A percentile compares a stretch with the other conserved stretches of the same genome.
phyloP scores from a whole-genome alignment of 2,888 invertebrate species.

The Argynnis bischoffii region DNA sequence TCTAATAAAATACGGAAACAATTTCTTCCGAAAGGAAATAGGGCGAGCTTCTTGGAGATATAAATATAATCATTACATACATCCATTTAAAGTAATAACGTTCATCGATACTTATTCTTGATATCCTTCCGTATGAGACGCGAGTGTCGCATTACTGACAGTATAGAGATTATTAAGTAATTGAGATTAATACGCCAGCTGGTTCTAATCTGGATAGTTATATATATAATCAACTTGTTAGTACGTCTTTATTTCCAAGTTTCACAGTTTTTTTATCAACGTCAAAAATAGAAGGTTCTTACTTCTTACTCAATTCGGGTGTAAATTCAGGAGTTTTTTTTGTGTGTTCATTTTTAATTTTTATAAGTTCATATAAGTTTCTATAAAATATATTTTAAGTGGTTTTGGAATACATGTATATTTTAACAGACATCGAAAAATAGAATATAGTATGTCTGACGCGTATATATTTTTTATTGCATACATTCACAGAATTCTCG shows the following conservation, averaged over 20 bases:
- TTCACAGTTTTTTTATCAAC: too few relatives aligned
- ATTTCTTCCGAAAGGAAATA: constrained; percentile 3
- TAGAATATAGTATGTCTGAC: too few relatives aligned
- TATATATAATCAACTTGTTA: neutral
- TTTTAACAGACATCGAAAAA: too few relatives aligned
- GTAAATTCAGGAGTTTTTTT: too few relatives aligned
- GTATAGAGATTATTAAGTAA: constrained; percentile 21
- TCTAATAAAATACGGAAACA: constrained; percentile 1
- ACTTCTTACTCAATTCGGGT: too few relatives aligned
- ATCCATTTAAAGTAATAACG: constrained; percentile 4
- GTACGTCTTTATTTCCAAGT: neutral
- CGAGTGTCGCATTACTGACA: constrained; percentile 20
- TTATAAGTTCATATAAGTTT: too few relatives aligned
- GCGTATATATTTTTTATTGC: too few relatives aligned
- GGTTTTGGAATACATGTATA: too few relatives aligned
- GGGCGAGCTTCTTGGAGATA: constrained; percentile 18
- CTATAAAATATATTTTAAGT: too few relatives aligned
- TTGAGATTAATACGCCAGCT: constrained; percentile 12
- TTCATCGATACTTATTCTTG: constrained; percentile 36
- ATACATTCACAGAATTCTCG: too few relatives aligned
- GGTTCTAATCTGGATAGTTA: constrained; percentile 4
- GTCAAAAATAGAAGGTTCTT: too few relatives aligned
- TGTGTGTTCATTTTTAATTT: too few relatives aligned
- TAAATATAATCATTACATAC: constrained; percentile 6
- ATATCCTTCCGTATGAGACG: constrained; percentile 22